Base-by-base conservation (phyloP, 64 coral and sea anemone genomes). In the Stichodactyla mertensii region DNA sequence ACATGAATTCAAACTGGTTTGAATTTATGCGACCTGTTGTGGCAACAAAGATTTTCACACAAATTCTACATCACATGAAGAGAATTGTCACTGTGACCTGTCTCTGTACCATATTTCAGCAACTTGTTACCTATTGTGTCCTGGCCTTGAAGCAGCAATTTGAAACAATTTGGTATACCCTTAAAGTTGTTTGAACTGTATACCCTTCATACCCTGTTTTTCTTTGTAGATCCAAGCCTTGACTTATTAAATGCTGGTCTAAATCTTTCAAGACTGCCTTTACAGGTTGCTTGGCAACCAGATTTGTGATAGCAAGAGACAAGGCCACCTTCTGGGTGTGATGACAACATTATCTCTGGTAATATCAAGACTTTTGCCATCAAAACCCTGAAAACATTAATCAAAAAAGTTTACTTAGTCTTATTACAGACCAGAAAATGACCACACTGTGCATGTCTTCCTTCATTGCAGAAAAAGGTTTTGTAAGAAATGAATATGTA, bases 271-370 rank as follows among this genome's bases (percentile, higher is more conserved):
- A 87, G 71, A 22, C 24, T 27, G 19, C 90, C 90, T 58, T 16
- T 19, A 45, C 77, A 82, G 31, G 90, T 92, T 77, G 85, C 90
- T 80, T 92, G 90, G 85, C 90, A 92, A 92, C 90, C 90, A 92
- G 82, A 92, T 64, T 92, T 92, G n/a, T 89, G 88, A 85, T 93
- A 93, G 55, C 94, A 97, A 31, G 94, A 93, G 84, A 71, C 82
- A 51, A 98, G 66, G 77, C 89, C 86, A 20, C 90, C 90, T 26
- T 94, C 90, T 77, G 96, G 96, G 51, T 98, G 93, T 5, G 93
- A 82, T 1, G 93, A 89, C 54, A 98, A 71, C 57, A 55, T 78
- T 22, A 98, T 79, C 83, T 98, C 96, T 26, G 96, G 96, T 51
- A 98, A 87, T 56, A 98, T 88, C 20, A 92, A 90, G 26, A 94